These are phyloP conservation scores for Danionella cerebrum DNA, from an alignment of 2,113 vertebrate species.

Conservation along the genomic window DNA sequence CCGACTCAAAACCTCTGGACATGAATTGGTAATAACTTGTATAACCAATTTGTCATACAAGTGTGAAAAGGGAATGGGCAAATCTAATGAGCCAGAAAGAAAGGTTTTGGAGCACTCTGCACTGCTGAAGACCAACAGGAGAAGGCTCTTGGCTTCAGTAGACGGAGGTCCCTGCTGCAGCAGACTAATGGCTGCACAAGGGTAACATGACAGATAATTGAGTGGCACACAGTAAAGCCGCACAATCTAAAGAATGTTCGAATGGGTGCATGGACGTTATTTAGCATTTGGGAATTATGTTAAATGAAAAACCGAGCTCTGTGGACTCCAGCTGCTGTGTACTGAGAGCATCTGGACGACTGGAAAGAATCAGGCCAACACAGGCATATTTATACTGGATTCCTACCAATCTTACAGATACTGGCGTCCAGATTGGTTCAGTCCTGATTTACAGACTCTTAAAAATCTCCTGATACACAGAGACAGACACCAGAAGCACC, in stretches of 20 bases:
- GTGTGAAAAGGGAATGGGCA: no score
- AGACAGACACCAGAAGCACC: not conserved
- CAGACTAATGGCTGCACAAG: not conserved
- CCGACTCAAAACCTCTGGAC: no score
- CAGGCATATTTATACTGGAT: slow-evolving; percentile 17
- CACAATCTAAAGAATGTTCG: not conserved
- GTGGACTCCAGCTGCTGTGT: slow-evolving; percentile 11
- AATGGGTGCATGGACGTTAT: not conserved
- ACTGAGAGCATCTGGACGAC: not conserved
- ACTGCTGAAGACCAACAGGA: not conserved
- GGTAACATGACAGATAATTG: not conserved
- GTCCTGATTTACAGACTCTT: not conserved
- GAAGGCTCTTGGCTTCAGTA: not conserved
- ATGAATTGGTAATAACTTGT: no score
- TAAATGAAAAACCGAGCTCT: not conserved
- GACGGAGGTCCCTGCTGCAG: not conserved
- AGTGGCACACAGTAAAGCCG: not conserved
- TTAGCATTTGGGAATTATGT: not conserved
- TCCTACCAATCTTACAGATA: not conserved
- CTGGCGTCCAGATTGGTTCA: not conserved
- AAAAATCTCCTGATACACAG: not conserved
- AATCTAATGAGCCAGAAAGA: not conserved
- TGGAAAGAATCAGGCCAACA: not conserved
- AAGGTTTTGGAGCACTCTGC: not conserved
- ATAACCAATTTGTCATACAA: no score